Conservation (phyloP, 2,888 invertebrate genomes). For the Gymnosoma rotundatum region DNA sequence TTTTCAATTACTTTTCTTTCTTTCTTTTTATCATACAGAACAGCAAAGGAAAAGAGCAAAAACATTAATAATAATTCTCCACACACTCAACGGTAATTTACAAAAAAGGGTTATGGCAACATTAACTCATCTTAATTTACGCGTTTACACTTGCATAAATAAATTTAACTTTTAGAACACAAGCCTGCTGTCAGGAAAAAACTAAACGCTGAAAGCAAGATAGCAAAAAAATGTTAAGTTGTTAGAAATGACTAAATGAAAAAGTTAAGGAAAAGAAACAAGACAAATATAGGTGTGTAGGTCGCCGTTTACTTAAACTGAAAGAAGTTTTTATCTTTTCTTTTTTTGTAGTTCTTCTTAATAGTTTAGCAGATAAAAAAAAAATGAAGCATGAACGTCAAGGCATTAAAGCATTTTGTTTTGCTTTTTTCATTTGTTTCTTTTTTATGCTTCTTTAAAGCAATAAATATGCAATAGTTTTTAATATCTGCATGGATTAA, state of each 20-base stretch:
- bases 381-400: constrained; percentile 37
- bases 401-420: neutral
- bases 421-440: constrained; percentile 16
- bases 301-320: constrained; percentile 45
- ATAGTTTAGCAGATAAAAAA: constrained; percentile 34
- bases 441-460: constrained; percentile 11
- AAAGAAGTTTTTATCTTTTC: constrained; percentile 13
- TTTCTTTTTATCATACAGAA: neutral
- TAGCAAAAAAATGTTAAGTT: neutral
- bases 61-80: neutral
- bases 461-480: constrained; percentile 32
- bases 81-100: constrained; percentile 43
- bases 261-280: constrained; percentile 17
- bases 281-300: constrained; percentile 59
- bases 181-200: constrained; percentile 13
- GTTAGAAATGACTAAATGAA: neutral
- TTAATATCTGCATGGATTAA: neutral
- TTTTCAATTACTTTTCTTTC: neutral
- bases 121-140: constrained; percentile 57
- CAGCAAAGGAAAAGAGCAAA: neutral
- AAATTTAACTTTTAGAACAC: constrained; percentile 51
- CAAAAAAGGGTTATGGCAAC: constrained; percentile 29
- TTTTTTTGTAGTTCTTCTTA: neutral
- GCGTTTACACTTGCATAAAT: constrained; percentile 62
- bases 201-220: constrained; percentile 20